A percentile compares a stretch with the other conserved stretches of the same genome.
phyloP scores from a whole-genome alignment of 2,113 vertebrate species.

The Epinephelus fuscoguttatus region DNA sequence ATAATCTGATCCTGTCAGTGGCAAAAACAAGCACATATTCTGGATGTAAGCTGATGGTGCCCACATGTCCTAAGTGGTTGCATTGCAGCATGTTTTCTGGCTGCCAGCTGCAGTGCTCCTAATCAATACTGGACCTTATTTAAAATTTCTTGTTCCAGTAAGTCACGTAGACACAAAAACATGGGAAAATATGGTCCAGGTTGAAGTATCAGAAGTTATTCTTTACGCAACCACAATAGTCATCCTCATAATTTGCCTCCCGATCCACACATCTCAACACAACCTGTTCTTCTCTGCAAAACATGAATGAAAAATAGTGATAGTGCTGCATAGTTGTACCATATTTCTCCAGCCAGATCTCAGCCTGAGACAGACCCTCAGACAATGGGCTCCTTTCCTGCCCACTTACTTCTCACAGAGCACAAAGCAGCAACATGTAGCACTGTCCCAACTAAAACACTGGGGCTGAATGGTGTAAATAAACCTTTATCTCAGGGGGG shows the following conservation, averaged over 20 bases:
- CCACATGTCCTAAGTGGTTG: too few species aligned
- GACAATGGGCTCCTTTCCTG: conserved; percentile 26
- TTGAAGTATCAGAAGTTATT: too few species aligned
- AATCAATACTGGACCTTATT: too few species aligned
- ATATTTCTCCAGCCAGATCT: neutral
- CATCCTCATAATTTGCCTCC: neutral
- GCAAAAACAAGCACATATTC: too few species aligned
- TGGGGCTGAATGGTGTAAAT: conserved; percentile 38
- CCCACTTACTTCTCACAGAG: conserved; percentile 22
- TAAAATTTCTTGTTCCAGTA: too few species aligned
- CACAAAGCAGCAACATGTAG: conserved; percentile 17
- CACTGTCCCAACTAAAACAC: conserved; percentile 29
- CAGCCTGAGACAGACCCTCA: conserved; percentile 24
- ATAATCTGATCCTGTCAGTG: too few species aligned
- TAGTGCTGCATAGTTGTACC: neutral
- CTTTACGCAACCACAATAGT: neutral
- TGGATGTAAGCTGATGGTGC: too few species aligned
- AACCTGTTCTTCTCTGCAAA: neutral
- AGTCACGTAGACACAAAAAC: too few species aligned
- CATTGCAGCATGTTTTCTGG: too few species aligned
- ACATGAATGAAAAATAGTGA: conserved; percentile 4
- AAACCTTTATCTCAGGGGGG: conserved; percentile 72
- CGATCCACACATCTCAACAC: neutral
- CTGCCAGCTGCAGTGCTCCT: too few species aligned
- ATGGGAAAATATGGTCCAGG: too few species aligned